Evolutionary conservation across 1,140 invertebrate species (phyloP).

Genomic region (Rhopalosiphum padi): DNA sequence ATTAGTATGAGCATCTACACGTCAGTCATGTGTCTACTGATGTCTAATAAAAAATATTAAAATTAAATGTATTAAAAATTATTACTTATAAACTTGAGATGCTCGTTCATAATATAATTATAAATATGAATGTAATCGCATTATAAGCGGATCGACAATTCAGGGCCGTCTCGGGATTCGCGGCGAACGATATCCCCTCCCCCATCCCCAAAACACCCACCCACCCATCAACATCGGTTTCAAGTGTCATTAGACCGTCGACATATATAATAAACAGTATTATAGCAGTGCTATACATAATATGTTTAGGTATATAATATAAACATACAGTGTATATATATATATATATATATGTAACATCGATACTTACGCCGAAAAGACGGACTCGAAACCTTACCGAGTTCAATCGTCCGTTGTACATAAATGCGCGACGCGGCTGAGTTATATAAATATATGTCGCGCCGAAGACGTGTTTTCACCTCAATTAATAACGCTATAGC

Average conservation of each 20-base stretch:
- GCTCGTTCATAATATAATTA: neutral
- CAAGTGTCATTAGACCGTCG: neutral
- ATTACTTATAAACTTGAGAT: too few relatives aligned
- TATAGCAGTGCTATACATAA: neutral
- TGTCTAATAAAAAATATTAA: too few relatives aligned
- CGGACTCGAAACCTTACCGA: neutral
- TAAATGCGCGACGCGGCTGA: neutral
- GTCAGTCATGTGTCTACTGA: too few relatives aligned
- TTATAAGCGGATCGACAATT: neutral
- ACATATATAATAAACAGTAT: neutral
- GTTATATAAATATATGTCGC: neutral
- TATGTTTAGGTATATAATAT: too few relatives aligned
- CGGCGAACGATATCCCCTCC: neutral
- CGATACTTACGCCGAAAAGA: neutral
- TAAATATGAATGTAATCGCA: slow-evolving; percentile 27
- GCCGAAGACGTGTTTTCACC: neutral
- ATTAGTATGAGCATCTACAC: too few relatives aligned
- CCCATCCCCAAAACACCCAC: neutral
- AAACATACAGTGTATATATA: neutral
- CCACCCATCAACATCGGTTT: neutral
- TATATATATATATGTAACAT: neutral
- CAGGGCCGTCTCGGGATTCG: neutral
- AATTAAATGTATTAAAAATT: too few relatives aligned
- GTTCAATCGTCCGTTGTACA: neutral
- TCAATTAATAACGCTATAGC: slow-evolving; percentile 16